Base-by-base conservation (phyloP, 1,140 invertebrate genomes). In the Drosophila bifasciata region DNA sequence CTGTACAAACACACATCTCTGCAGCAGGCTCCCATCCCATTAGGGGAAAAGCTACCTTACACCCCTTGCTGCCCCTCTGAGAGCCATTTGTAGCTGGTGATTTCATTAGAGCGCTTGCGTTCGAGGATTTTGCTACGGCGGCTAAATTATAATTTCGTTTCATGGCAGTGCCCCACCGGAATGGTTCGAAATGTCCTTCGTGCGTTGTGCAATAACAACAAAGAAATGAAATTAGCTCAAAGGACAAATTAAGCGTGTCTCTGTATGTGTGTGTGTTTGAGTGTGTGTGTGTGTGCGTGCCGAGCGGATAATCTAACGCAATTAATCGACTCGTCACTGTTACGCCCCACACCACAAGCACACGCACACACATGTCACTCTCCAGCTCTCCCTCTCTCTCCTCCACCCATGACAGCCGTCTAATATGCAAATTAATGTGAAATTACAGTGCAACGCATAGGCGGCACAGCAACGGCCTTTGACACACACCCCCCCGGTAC, bases 301-400 rank as follows among this genome's bases (percentile, higher is more conserved):
- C 40, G 46, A 56, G 46, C 45, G 64, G 53, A 77, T 88, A 88
- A 88, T 88, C 83, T 88, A 88, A 88, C 41, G 83, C 83, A 88
- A 88, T 88, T 88, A 88, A 88, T 88, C 83, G 83, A 86, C 80
- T 88, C 83, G 83, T 88, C 84, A 88, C 74, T 83, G 72, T 75
- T 76, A 76, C 71, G 62, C 56, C 61, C 32, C 32, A 13, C 11
- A 13, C n/a, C n/a, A n/a, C 4, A 11, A 11, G n/a, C 32, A 63
- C 71, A 76, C 67, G 19, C 70, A 68, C 83, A 78, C 57, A 68
- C 67, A 81, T 74, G 76, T 69, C 61, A 50, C 56, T 76, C n/a
- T n/a, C n/a, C n/a, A n/a, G n/a, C n/a, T n/a, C 56, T 71, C 28
- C 45, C 48, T 28, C 25, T 40, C n/a, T n/a, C n/a, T n/a, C n/a